These are phyloP conservation scores for Peromyscus aztecus DNA, from an alignment of 2,797 vertebrate genomes.

Conservation along the genomic window DNA sequence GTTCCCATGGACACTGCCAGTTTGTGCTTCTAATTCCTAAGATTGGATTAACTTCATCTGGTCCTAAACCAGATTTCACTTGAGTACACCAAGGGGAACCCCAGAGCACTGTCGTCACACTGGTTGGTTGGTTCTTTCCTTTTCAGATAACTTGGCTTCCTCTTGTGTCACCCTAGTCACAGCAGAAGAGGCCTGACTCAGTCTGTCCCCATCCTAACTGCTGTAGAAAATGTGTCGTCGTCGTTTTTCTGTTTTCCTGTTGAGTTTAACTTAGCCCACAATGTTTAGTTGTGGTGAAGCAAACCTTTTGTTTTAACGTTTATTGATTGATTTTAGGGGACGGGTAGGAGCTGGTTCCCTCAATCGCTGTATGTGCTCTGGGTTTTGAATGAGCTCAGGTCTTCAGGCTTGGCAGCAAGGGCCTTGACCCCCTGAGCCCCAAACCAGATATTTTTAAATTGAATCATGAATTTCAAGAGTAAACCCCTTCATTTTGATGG, in stretches of 20 bases:
- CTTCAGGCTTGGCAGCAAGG: neutral
- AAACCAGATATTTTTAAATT: neutral
- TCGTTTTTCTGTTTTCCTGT: slow-evolving; percentile 38
- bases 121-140: neutral
- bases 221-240: neutral
- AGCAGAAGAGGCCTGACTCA: neutral
- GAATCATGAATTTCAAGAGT: slow-evolving; percentile 8
- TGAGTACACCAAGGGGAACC: neutral
- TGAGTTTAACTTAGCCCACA: neutral
- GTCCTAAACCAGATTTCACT: neutral
- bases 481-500: neutral
- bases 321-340: neutral
- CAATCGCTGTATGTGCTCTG: neutral
- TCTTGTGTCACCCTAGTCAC: neutral
- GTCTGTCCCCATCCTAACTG: neutral
- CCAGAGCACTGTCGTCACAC: neutral
- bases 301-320: neutral
- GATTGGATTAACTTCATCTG: neutral
- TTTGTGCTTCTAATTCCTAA: neutral
- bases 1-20: neutral
- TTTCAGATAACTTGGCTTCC: slow-evolving; percentile 1
- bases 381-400: neutral
- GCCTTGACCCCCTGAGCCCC: neutral
- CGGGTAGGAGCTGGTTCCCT: neutral
- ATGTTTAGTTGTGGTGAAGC: neutral